These are phyloP conservation scores for Cyclargus thomasi DNA, from an alignment of 1,140 invertebrate species.

Conservation along the genomic window DNA sequence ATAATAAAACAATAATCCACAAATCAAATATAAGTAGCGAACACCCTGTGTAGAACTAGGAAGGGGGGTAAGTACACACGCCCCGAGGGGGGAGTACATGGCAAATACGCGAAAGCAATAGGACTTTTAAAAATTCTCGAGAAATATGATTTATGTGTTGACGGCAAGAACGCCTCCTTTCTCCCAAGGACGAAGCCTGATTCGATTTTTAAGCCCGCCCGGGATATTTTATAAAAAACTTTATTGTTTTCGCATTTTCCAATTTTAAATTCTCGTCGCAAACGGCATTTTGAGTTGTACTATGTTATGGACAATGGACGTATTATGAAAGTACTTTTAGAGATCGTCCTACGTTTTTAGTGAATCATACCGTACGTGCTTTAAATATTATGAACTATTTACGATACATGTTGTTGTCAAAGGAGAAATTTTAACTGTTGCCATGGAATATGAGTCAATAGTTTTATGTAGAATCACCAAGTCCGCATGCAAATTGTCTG, in stretches of 20 bases:
- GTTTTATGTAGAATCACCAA: too few species aligned
- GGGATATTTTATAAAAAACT: slow-evolving; percentile 27
- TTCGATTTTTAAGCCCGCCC: slow-evolving; percentile 70
- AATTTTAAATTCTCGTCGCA: slow-evolving; percentile 16
- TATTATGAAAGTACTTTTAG: too few species aligned
- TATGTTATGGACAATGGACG: neutral
- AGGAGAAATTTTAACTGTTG: too few species aligned
- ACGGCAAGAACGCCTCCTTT: slow-evolving; percentile 63
- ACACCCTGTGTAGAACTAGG: slow-evolving; percentile 69
- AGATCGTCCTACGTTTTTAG: too few species aligned
- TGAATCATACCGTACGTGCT: too few species aligned
- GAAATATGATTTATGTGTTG: slow-evolving; percentile 76
- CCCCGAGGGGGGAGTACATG: slow-evolving; percentile 66
- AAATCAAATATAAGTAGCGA: slow-evolving; percentile 32
- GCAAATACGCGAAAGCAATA: slow-evolving; percentile 76
- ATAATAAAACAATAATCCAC: slow-evolving; percentile 23
- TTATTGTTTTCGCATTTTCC: slow-evolving; percentile 29
- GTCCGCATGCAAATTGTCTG: too few species aligned
- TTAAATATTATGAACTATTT: too few species aligned
- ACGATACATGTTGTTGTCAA: too few species aligned
- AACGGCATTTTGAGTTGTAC: neutral
- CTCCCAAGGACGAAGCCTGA: slow-evolving; percentile 68
- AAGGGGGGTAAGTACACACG: slow-evolving; percentile 73
- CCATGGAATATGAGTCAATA: too few species aligned
- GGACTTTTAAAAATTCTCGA: slow-evolving; percentile 75